Conservation (phyloP, 2,797 vertebrate genomes). For the Pteropus rufus region DNA sequence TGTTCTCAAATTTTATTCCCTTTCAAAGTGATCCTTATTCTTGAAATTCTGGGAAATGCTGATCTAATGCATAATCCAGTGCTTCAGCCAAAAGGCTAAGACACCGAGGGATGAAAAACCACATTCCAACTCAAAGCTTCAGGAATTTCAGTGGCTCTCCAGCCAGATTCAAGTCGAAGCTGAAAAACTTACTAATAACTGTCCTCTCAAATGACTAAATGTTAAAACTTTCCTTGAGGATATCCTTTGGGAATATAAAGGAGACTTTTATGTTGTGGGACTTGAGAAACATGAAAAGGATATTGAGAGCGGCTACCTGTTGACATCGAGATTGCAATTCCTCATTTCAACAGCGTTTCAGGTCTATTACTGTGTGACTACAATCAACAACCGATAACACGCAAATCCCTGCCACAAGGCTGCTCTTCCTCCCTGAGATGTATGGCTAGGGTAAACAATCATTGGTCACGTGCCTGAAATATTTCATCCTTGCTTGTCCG, state of each 20-base stretch:
- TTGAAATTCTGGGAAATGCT: background rate
- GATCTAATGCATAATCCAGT: background rate
- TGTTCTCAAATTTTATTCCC: background rate
- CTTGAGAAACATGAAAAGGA: constrained; percentile 11
- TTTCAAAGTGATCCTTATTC: background rate
- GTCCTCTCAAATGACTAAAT: background rate
- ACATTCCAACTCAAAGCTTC: background rate
- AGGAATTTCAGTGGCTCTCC: background rate
- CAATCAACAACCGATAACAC: constrained; percentile 23
- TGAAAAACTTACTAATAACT: background rate
- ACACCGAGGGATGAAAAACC: background rate
- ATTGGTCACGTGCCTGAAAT: background rate
- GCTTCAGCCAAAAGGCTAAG: background rate
- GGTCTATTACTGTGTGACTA: background rate
- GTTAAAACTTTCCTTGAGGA: background rate
- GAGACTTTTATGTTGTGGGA: background rate
- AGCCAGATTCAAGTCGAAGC: background rate
- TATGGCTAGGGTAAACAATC: background rate
- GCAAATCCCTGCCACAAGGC: background rate
- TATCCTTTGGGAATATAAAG: background rate
- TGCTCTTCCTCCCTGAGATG: background rate
- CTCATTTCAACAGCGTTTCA: constrained; percentile 33
- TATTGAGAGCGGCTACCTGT: background rate
- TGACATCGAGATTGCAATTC: background rate
- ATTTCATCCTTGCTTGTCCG: background rate